phyloP scores from a whole-genome alignment of 2,888 invertebrate genomes.

The Cylindroiulus punctatus region DNA sequence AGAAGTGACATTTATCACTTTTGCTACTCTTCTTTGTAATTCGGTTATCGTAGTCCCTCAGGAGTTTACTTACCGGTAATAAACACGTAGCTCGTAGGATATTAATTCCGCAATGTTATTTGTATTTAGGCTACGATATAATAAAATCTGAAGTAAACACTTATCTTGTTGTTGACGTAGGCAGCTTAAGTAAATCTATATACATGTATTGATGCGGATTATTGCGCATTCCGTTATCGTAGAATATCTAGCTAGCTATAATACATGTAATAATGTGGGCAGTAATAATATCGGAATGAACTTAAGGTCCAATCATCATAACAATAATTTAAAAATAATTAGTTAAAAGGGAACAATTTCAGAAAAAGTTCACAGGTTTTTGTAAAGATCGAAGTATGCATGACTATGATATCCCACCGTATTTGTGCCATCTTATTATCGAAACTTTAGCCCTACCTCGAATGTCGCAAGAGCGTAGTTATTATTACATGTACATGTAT shows the following conservation, averaged over 20 bases:
- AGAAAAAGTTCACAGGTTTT: too few species aligned
- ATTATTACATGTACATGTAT: too few species aligned
- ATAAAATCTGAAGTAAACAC: not conserved
- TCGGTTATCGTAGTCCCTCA: not conserved
- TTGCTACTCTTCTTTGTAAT: not conserved
- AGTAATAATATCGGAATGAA: too few species aligned
- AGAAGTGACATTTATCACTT: not conserved
- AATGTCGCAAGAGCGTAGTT: not conserved
- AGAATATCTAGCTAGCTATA: not conserved
- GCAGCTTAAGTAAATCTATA: not conserved
- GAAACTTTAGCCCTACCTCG: not conserved
- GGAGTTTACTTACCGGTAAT: conserved; percentile 17
- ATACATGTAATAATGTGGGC: not conserved
- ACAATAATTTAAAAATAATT: too few species aligned
- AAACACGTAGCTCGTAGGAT: not conserved
- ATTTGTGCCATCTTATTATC: not conserved
- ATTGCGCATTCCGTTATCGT: not conserved
- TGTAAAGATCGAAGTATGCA: too few species aligned
- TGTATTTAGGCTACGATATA: not conserved
- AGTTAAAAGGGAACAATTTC: too few species aligned
- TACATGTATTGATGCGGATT: not conserved
- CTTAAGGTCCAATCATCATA: too few species aligned
- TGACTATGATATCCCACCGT: not conserved
- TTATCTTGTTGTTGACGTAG: conserved; percentile 24
- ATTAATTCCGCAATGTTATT: not conserved